Conservation (phyloP, 2,888 invertebrate genomes). For the Tenthredo scrophulariae region DNA sequence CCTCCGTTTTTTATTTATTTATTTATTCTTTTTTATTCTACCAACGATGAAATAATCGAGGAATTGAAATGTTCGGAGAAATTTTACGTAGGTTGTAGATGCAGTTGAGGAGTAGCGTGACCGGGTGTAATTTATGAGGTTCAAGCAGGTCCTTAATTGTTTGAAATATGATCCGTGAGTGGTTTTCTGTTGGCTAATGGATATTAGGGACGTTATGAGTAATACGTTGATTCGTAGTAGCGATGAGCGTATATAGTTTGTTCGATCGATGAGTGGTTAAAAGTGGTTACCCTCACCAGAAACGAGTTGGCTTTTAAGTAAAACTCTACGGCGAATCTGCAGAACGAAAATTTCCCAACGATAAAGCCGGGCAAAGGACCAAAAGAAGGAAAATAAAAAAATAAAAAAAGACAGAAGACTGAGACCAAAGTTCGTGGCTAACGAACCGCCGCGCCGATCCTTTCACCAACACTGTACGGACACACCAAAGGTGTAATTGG, state of each 20-base stretch:
- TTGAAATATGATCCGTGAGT: conserved; percentile 53
- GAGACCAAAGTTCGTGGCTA: conserved; percentile 13
- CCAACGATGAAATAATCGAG: not conserved
- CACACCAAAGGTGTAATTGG: conserved; percentile 19
- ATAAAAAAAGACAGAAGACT: not conserved
- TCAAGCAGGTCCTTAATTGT: conserved; percentile 47
- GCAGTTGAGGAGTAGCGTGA: conserved; percentile 40
- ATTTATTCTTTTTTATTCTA: not conserved
- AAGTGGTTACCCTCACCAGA: not conserved
- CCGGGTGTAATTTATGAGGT: conserved; percentile 39
- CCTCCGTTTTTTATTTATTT: not conserved
- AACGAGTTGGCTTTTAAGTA: not conserved
- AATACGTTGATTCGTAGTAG: conserved; percentile 16
- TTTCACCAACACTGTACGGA: conserved; percentile 16
- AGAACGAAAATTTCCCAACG: not conserved
- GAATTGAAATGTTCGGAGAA: not conserved
- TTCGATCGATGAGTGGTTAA: conserved; percentile 17
- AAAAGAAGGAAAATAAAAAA: not conserved
- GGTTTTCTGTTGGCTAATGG: conserved; percentile 42
- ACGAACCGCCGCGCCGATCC: conserved; percentile 16
- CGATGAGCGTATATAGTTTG: not conserved
- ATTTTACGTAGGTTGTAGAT: not conserved
- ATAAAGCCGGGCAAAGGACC: not conserved
- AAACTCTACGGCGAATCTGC: not conserved
- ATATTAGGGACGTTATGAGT: conserved; percentile 49